Evolutionary conservation across 2,113 vertebrate species (phyloP), one percentile per base, ranked within the genome.

Genomic region (Pampusana beccarii): DNA sequence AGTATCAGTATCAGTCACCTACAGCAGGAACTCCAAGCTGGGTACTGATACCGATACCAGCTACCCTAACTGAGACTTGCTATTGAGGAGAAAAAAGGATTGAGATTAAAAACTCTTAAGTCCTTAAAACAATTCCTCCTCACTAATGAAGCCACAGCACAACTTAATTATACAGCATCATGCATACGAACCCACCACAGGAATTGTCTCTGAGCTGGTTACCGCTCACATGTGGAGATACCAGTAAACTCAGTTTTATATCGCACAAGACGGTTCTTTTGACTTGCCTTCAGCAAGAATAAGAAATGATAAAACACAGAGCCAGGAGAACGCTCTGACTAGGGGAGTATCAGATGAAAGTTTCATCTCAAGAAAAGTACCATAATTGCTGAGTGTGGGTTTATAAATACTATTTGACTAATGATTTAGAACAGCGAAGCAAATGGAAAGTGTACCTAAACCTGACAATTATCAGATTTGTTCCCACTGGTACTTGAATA

Each of bases 371-470:
- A 83, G 88, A 69, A 51, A 83, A 93, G 82, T 29, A 73, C 56
- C 28, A 13, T 70, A 86, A 70, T 50, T 40, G 81, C 87, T 78
- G 69, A 88, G 80, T 4, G 8, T 4, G 15, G 79, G 69, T 84
- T 92, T 92, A 69, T 83, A 96, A 90, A 93, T 72, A 69, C 72
- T 90, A 38, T 44, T 84, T 92, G 85, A 93, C 88, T 97, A 91
- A 93, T 81, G 95, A 84, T 83, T 80, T 90, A 88, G 75, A 90
- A 91, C 26, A 90, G 80, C 0, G 1, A 93, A 64, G 92, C 67
- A 88, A 93, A 94, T 74, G 92, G 92, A 91, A 96, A 93, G 67
- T 67, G 57, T 50, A 67, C 42, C 86, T n/a, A 92, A 96, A 88
- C 51, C 69, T 92, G 86, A 79, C 91, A 85, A 86, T 90, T 83